Conservation (phyloP, 2,113 vertebrate species). For the Geothlypis trichas region DNA sequence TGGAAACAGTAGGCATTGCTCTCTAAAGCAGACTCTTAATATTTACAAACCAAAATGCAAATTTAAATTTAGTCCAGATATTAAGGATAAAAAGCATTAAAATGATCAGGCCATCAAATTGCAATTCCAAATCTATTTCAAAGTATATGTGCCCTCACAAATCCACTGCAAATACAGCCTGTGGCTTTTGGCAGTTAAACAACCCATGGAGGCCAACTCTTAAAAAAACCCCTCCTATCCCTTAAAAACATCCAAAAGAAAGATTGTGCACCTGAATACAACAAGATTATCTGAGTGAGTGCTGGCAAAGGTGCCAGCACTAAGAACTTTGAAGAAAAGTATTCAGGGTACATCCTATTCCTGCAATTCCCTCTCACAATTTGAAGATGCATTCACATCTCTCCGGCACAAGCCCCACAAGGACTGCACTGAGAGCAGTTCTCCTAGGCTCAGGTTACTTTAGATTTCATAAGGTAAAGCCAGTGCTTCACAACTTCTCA, state of each 20-base stretch:
- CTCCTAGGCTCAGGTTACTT: background rate
- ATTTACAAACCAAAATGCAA: background rate
- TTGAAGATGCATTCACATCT: background rate
- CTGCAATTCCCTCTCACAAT: background rate
- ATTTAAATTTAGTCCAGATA: background rate
- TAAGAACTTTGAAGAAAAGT: background rate
- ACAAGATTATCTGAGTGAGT: background rate
- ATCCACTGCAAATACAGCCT: background rate
- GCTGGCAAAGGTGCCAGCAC: background rate
- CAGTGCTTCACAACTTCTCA: background rate
- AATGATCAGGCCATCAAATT: background rate
- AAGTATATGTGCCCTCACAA: background rate
- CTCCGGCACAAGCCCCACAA: background rate
- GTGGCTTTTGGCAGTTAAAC: background rate
- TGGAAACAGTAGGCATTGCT: background rate
- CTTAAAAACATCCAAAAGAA: background rate
- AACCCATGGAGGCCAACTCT: background rate
- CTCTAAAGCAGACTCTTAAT: background rate
- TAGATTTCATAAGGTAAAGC: background rate
- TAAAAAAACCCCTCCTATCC: background rate
- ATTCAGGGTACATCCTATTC: background rate
- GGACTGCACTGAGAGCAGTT: rapidly evolving
- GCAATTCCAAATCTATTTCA: background rate
- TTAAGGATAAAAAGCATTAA: background rate
- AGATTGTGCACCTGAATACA: background rate